phyloP scores from a whole-genome alignment of 1,140 invertebrate species.

The Sarcophaga peregrina region DNA sequence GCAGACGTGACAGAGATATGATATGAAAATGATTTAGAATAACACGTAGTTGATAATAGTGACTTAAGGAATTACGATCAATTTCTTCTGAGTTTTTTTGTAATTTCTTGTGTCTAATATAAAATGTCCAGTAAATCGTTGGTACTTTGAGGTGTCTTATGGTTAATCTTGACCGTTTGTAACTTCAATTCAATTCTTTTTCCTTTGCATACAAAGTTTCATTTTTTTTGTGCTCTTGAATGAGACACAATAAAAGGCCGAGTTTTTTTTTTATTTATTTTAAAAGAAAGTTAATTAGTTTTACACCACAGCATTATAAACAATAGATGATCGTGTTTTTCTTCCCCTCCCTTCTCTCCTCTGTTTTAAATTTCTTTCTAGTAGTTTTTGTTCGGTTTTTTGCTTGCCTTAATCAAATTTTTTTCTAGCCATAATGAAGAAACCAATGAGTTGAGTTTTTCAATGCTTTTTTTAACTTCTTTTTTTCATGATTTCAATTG shows the following conservation, averaged over 20 bases:
- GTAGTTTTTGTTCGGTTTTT: background rate
- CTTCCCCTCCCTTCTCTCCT: background rate
- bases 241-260: background rate
- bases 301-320: background rate
- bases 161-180: too few relatives aligned
- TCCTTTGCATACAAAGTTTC: background rate
- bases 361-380: background rate
- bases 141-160: too few relatives aligned
- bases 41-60: too few relatives aligned
- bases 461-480: too few relatives aligned
- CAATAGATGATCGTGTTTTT: background rate
- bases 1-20: too few relatives aligned
- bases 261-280: conserved; percentile 25
- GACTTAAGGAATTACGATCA: too few relatives aligned
- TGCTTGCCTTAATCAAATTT: background rate
- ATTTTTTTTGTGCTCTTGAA: background rate
- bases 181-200: too few relatives aligned
- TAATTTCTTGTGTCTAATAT: too few relatives aligned
- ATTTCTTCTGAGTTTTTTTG: too few relatives aligned
- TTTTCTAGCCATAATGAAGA: background rate
- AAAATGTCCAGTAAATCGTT: too few relatives aligned
- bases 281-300: conserved; percentile 25
- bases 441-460: background rate
- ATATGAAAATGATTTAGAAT: too few relatives aligned
- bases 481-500: too few relatives aligned